These are phyloP conservation scores for Auanema freiburgensis DNA, from an alignment of 2,888 invertebrate genomes.

Conservation along the genomic window DNA sequence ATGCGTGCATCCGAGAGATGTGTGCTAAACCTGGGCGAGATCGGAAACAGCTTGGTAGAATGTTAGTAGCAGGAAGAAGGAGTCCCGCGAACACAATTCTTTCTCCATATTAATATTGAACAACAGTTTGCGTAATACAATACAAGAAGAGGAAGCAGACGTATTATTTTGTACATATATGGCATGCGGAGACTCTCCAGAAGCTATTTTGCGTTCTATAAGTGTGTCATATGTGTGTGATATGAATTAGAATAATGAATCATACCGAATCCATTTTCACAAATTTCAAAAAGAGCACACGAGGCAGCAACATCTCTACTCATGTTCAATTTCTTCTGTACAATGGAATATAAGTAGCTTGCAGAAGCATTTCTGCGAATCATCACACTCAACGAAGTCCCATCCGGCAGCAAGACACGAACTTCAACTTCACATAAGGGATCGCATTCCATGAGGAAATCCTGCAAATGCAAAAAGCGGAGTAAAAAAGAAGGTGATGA, in stretches of 20 bases:
- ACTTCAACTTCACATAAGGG: conserved; percentile 70
- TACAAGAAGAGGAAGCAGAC: conserved; percentile 91
- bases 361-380: conserved; percentile 62
- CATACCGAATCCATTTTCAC: conserved; percentile 93
- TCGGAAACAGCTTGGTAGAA: conserved; percentile 63
- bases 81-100: conserved; percentile 73
- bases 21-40: conserved; percentile 43
- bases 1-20: too few species aligned
- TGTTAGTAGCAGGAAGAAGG: conserved; percentile 74
- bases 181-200: conserved; percentile 92
- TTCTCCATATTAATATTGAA: conserved; percentile 61
- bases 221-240: conserved; percentile 41
- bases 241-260: neutral
- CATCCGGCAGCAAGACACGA: conserved; percentile 82
- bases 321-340: conserved; percentile 67
- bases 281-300: conserved; percentile 94
- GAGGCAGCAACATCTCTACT: conserved; percentile 81
- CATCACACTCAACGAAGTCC: conserved; percentile 70
- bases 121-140: conserved; percentile 73
- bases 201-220: conserved; percentile 89
- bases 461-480: conserved; percentile 20
- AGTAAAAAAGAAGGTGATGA: neutral
- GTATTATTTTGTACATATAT: conserved; percentile 98
- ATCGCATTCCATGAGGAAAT: conserved; percentile 59
- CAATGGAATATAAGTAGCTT: conserved; percentile 30